Percentiles rank a stretch among this genome's conserved stretches.
These are phyloP conservation scores for Zhuqinia jingwanae DNA, from an alignment of 2,888 invertebrate species.

Conservation along the genomic window DNA sequence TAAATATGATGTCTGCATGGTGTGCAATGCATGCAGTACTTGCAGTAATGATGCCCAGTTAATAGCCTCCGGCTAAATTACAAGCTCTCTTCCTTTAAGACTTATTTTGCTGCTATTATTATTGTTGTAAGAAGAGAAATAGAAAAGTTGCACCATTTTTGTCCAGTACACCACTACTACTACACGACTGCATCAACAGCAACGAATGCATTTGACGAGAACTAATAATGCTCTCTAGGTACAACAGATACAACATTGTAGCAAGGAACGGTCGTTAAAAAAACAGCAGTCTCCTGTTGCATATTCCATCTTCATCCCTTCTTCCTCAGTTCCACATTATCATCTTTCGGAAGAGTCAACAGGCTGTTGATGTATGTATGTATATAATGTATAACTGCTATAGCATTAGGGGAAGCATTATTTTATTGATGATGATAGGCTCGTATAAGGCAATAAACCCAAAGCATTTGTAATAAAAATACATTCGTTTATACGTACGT, in stretches of 20 bases:
- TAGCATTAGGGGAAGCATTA: slow-evolving; percentile 17
- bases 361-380: slow-evolving; percentile 21
- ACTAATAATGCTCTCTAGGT: not conserved
- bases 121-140: not conserved
- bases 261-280: slow-evolving; percentile 28
- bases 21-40: not conserved
- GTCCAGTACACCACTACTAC: slow-evolving; percentile 59
- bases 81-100: not conserved
- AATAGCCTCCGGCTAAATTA: slow-evolving; percentile 46
- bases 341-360: slow-evolving; percentile 38
- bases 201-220: slow-evolving; percentile 21
- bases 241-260: not conserved
- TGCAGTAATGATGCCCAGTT: too few relatives aligned
- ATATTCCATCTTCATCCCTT: not conserved
- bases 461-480: slow-evolving; percentile 32
- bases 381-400: slow-evolving; percentile 33
- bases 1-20: too few relatives aligned
- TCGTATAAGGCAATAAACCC: not conserved
- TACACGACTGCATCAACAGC: too few relatives aligned
- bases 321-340: slow-evolving; percentile 5
- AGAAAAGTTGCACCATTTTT: slow-evolving; percentile 28
- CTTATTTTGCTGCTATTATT: slow-evolving; percentile 20
- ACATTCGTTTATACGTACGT: slow-evolving; percentile 46
- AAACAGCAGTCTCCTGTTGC: slow-evolving; percentile 25
- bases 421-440: slow-evolving; percentile 39